These are phyloP conservation scores for Sternarchorhynchus goeldii DNA, from an alignment of 2,797 vertebrate genomes.

Conservation along the genomic window DNA sequence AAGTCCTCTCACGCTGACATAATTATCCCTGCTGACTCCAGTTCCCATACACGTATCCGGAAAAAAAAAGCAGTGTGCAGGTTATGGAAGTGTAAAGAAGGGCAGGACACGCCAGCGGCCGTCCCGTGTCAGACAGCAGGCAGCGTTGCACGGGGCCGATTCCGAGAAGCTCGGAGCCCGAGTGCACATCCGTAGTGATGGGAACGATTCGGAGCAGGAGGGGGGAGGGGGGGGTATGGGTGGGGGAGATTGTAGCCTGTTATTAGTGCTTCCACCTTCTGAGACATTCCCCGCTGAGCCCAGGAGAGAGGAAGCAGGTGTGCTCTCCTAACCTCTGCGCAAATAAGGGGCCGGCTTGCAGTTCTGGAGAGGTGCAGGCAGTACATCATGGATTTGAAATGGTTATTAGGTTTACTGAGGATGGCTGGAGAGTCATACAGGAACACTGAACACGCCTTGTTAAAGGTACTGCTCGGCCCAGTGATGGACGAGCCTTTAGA, in stretches of 20 bases:
- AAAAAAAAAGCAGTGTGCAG: conserved; percentile 55
- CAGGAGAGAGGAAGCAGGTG: conserved; percentile 29
- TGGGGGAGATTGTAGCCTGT: conserved; percentile 32
- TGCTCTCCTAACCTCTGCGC: conserved; percentile 11
- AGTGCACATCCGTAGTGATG: conserved; percentile 50
- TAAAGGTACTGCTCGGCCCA: background rate
- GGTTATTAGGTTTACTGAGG: background rate
- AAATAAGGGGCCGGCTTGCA: background rate
- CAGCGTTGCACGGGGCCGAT: conserved; percentile 70
- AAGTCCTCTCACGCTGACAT: conserved; percentile 71
- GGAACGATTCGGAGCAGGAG: conserved; percentile 17
- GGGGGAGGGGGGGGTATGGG: no score
- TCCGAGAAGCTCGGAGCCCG: conserved; percentile 47
- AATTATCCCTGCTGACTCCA: conserved; percentile 67
- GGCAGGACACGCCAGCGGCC: conserved; percentile 62
- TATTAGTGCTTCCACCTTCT: conserved; percentile 40
- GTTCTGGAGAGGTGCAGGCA: background rate
- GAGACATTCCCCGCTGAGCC: conserved; percentile 26
- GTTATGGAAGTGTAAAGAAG: conserved; percentile 59
- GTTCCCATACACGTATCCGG: background rate
- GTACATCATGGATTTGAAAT: conserved; percentile 21
- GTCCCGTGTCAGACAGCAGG: conserved; percentile 62
- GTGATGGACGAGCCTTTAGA: no score
- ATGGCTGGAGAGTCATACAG: conserved; percentile 13
- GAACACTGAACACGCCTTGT: background rate